Evolutionary conservation across 2,888 invertebrate genomes (phyloP), one percentile per base, ranked within the genome.

Genomic region (Drosophila mayaguana): DNA sequence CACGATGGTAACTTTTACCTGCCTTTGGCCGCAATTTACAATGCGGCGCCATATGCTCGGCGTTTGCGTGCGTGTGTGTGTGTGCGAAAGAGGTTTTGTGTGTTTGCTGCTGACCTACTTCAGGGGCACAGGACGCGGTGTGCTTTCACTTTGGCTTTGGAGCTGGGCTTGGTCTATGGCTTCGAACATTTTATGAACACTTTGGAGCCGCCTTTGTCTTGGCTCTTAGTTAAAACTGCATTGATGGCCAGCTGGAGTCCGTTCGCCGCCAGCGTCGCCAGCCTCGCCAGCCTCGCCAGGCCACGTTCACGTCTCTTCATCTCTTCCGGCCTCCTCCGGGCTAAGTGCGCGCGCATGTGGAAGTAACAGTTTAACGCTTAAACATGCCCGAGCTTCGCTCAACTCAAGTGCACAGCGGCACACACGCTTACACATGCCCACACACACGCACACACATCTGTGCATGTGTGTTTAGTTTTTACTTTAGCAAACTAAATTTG

Each of bases 281-380:
- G 28, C 14, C 63, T 18, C 22, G 25, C n/a, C 45, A 28, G 28
- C 14, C 63, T 18, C 22, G 25, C 20, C 43, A 34, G 40, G 11
- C 9, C 14, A 4, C 12, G 4, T 11, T 14, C 34, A 22, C 25
- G 22, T 25, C 43, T 34, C 43, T 36, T n/a, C 59, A 53, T 55
- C 40, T 14, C 12, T 62, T 38, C n/a, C n/a, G n/a, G 22, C 12
- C 46, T 20, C 20, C 42, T 14, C 53, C 53, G 53, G 22, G 46
- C 60, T 45, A 48, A 57, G 65, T 79, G 75, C 72, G 73, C 88
- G 82, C 72, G 80, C 80, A 80, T 88, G 86, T 85, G 88, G 88
- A 83, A 83, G 81, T 84, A 86, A 83, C 84, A 88, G 86, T 86
- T 88, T 86, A 88, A 78, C 78, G 86, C 78, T 84, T 75, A 86